Evolutionary conservation across 1,140 invertebrate species (phyloP), one percentile per base, ranked within the genome.

Genomic region (Pogonognathellus flavescens): DNA sequence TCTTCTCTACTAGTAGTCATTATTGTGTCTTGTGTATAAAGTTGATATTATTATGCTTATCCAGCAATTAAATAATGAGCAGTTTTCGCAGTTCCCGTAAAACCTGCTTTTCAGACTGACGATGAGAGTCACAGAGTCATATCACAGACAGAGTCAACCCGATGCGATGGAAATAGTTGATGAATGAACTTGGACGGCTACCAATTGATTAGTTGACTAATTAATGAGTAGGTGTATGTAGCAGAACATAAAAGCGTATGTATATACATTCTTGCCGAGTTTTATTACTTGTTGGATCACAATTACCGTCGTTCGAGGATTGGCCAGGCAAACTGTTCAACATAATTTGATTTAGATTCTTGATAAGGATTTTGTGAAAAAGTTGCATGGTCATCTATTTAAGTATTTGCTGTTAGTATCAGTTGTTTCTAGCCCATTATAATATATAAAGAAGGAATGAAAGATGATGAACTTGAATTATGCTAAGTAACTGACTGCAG

Each of bases 131-230:
- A n/a, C n/a, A n/a, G n/a, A n/a, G n/a, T n/a, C n/a, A n/a, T n/a
- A n/a, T n/a, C n/a, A n/a, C n/a, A n/a, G 62, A 16, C 41, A 49
- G 22, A 76, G 70, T 49, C 70, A 66, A 22, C 62, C 25, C n/a
- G n/a, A n/a, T n/a, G n/a, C n/a, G 18, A 50, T 76, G 31, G 25
- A 76, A 76, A 76, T 50, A 18, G 14, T 76, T 49, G 41, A 76
- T 76, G 70, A 31, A 31, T 41, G 31, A 49, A 76, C 11, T 76
- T n/a, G 70, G 41, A 76, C 49, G n/a, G 70, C 70, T 76, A 76
- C 31, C 70, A 76, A 76, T 76, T 76, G 70, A 76, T 76, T 76
- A 76, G 41, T 8, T 49, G 31, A 13, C 70, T 76, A 76, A 76
- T 50, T 76, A 76, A 76, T 76, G 70, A 76, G 41, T 49, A 76